These are phyloP conservation scores for Hipposideros armiger DNA, from an alignment of 2,113 vertebrate genomes.

Conservation along the genomic window DNA sequence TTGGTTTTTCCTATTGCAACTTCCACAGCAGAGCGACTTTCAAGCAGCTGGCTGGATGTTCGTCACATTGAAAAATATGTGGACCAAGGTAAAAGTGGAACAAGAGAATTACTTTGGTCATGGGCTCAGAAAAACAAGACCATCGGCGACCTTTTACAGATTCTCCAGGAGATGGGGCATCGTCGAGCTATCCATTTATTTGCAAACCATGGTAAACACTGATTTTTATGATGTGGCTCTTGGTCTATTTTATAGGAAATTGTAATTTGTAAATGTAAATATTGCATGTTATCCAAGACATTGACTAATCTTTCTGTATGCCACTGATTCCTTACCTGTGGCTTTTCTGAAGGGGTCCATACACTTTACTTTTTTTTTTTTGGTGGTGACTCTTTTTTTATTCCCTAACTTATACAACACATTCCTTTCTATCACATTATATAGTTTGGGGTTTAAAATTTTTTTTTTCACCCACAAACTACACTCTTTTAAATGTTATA, in stretches of 20 bases:
- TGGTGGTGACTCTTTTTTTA: neutral
- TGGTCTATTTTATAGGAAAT: neutral
- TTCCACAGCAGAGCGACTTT: conserved; percentile 85
- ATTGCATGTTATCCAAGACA: neutral
- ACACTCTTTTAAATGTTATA: neutral
- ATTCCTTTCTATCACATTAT: neutral
- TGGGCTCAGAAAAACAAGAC: conserved; percentile 91
- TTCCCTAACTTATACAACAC: neutral
- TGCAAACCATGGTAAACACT: conserved; percentile 78
- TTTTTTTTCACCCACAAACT: neutral
- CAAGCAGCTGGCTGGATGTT: conserved; percentile 87
- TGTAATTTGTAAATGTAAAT: conserved; percentile 13
- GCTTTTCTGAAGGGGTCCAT: neutral
- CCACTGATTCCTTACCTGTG: neutral
- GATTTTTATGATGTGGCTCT: neutral
- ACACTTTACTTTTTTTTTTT: neutral
- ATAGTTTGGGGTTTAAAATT: neutral
- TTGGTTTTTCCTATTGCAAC: conserved; percentile 20
- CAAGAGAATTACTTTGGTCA: conserved; percentile 89
- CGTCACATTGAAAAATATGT: conserved; percentile 86
- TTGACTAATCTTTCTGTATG: neutral
- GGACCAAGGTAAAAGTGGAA: conserved; percentile 88
- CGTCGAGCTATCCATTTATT: conserved; percentile 87
- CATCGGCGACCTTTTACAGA: conserved; percentile 86
- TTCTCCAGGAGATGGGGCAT: conserved; percentile 89